Evolutionary conservation across 2,888 invertebrate genomes (phyloP).

Genomic region (Lepidonotus clava): DNA sequence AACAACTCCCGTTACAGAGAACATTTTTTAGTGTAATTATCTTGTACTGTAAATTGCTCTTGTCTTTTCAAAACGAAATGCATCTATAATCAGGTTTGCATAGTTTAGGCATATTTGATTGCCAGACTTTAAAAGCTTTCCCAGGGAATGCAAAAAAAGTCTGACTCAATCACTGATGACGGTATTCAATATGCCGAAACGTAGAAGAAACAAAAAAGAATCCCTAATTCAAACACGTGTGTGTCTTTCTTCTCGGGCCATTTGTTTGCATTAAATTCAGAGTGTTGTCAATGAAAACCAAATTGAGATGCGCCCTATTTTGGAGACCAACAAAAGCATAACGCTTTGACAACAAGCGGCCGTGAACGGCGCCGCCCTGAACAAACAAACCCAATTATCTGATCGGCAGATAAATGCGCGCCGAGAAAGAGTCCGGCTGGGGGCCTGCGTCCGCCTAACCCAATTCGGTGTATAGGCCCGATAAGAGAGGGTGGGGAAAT

Average conservation of each 20-base stretch:
- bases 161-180: neutral
- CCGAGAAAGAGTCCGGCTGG: neutral
- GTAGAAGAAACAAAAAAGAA: neutral
- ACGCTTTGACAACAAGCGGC: neutral
- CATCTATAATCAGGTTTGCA: no score
- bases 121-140: no score
- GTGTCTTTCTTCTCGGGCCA: neutral
- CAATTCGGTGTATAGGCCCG: no score
- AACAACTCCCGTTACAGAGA: no score
- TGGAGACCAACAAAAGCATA: neutral
- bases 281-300: constrained; percentile 8
- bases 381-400: constrained; percentile 12
- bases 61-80: no score
- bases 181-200: neutral
- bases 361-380: neutral
- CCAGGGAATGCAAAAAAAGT: no score
- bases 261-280: neutral
- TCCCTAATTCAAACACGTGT: neutral
- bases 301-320: neutral
- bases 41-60: no score
- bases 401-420: neutral
- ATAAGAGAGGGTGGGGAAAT: neutral
- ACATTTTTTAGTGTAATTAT: no score
- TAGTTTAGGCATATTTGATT: no score
- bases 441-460: no score